phyloP scores from a whole-genome alignment of 1,140 invertebrate genomes.

The Drosophila azteca region DNA sequence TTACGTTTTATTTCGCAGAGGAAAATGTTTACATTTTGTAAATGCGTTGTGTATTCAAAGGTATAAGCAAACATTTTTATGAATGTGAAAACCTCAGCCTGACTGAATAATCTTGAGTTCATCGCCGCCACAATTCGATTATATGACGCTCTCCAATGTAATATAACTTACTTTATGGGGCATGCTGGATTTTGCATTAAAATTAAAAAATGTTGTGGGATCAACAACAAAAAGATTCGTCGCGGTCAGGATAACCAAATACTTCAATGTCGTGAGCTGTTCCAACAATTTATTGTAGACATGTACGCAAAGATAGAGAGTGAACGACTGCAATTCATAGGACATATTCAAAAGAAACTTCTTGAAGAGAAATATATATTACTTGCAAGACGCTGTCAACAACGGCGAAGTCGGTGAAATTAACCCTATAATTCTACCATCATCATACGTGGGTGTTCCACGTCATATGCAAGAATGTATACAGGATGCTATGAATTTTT shows the following conservation, averaged over 20 bases:
- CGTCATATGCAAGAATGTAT: conserved; percentile 14
- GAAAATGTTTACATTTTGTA: too few relatives aligned
- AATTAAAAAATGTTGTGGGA: conserved; percentile 4
- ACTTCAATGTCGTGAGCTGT: conserved; percentile 4
- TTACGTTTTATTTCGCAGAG: too few relatives aligned
- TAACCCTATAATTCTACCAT: conserved; percentile 3
- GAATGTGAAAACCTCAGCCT: too few relatives aligned
- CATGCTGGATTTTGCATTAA: background rate
- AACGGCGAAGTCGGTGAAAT: background rate
- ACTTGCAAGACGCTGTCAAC: background rate
- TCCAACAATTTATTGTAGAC: conserved; percentile 5
- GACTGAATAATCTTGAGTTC: background rate
- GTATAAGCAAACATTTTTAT: too few relatives aligned
- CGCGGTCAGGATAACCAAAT: background rate
- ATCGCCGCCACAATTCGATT: background rate
- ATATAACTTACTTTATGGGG: background rate
- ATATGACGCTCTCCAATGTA: background rate
- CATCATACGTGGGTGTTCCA: conserved; percentile 10
- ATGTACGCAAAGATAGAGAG: conserved; percentile 10
- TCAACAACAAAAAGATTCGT: background rate
- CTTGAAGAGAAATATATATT: background rate
- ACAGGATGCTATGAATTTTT: conserved; percentile 12
- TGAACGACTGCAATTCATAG: conserved; percentile 1
- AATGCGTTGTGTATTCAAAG: too few relatives aligned
- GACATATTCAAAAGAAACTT: conserved; percentile 1